These are phyloP conservation scores for Zosterops borbonicus DNA, from an alignment of 2,113 vertebrate genomes.

Conservation along the genomic window DNA sequence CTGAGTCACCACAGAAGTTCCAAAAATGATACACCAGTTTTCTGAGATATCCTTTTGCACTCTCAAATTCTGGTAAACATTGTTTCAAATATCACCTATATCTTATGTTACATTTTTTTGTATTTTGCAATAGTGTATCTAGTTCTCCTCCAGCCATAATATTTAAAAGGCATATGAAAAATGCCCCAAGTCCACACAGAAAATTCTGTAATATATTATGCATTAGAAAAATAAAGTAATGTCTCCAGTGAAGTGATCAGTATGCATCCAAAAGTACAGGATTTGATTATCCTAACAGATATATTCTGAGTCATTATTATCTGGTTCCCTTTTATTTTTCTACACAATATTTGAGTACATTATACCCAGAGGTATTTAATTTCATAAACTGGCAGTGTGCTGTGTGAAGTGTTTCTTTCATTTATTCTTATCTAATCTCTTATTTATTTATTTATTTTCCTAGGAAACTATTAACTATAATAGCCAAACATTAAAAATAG, in stretches of 20 bases:
- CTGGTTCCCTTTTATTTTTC: neutral
- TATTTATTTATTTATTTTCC: neutral
- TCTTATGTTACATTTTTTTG: neutral
- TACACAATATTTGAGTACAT: neutral
- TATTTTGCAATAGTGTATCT: neutral
- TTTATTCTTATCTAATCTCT: slow-evolving; percentile 35
- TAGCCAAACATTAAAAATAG: neutral
- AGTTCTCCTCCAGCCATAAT: neutral
- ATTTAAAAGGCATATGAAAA: neutral
- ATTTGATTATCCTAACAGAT: neutral
- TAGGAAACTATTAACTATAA: neutral
- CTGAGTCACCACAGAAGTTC: neutral
- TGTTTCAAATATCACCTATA: neutral
- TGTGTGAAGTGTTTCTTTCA: slow-evolving; percentile 26
- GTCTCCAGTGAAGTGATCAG: neutral
- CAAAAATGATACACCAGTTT: neutral
- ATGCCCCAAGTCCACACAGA: neutral
- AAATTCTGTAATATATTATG: neutral
- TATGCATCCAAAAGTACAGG: neutral
- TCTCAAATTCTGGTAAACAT: neutral
- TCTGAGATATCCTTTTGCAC: neutral
- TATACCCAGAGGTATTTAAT: slow-evolving; percentile 16
- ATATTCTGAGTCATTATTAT: neutral
- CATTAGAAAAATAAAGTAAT: neutral
- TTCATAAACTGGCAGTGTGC: neutral